A percentile compares a stretch with the other conserved stretches of the same genome.
Conservation (phyloP, 2,797 vertebrate genomes). For the Neostethus bicornis region DNA sequence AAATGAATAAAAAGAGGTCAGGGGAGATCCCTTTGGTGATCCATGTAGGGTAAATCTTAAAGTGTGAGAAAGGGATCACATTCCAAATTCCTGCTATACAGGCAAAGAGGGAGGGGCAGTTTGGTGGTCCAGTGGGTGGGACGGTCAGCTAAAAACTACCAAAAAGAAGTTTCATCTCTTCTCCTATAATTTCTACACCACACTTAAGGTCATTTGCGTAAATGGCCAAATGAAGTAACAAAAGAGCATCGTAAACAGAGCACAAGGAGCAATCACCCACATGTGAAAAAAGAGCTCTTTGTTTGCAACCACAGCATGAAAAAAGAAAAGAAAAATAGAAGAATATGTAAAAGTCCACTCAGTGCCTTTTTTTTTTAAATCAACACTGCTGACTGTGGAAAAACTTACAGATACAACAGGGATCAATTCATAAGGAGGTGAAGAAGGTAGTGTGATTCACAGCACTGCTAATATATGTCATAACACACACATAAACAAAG, state of each 20-base stretch:
- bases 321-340: not conserved
- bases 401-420: conserved; percentile 70
- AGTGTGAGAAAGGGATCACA: conserved; percentile 31
- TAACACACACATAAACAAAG: conserved; percentile 41
- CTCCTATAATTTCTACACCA: not conserved
- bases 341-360: not conserved
- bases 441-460: conserved; percentile 14
- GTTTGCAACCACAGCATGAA: not conserved
- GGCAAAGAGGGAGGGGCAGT: conserved; percentile 9
- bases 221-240: conserved; percentile 10
- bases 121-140: conserved; percentile 11
- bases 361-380: conserved; percentile 52
- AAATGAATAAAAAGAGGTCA: not conserved
- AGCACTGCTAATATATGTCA: conserved; percentile 19
- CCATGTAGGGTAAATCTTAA: conserved; percentile 43
- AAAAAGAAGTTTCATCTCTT: conserved; percentile 22
- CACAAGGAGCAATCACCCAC: not conserved
- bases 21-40: conserved; percentile 21
- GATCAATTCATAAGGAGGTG: conserved; percentile 53
- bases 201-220: conserved; percentile 11
- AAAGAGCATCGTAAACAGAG: not conserved
- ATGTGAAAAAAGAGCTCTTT: not conserved
- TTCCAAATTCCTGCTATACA: conserved; percentile 58
- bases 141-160: conserved; percentile 32
- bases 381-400: conserved; percentile 78